Conservation (phyloP, 1,140 invertebrate genomes). For the Hydropsyche tenuis region DNA sequence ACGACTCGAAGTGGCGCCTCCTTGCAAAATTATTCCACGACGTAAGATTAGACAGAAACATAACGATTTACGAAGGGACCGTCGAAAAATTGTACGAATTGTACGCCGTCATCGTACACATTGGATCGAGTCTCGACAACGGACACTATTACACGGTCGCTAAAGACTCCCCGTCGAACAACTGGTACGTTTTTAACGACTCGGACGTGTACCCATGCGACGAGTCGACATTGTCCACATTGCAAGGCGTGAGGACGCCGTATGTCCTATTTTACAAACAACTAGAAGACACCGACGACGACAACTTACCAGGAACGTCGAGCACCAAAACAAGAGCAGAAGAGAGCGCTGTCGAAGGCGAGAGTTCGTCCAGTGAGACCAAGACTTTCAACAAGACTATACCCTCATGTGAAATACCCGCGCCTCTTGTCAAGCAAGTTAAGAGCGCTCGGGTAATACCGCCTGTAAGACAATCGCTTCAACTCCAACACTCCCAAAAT, state of each 20-base stretch:
- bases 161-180: slow-evolving; percentile 68
- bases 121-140: slow-evolving; percentile 79
- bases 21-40: slow-evolving; percentile 76
- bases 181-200: slow-evolving; percentile 86
- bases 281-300: slow-evolving; percentile 44
- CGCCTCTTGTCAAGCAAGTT: slow-evolving; percentile 2
- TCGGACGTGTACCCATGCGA: slow-evolving; percentile 69
- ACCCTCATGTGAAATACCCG: background rate
- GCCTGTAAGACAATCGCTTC: background rate
- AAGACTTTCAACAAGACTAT: background rate
- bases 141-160: slow-evolving; percentile 89
- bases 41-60: slow-evolving; percentile 68
- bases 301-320: background rate
- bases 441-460: background rate
- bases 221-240: slow-evolving; percentile 67
- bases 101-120: slow-evolving; percentile 84
- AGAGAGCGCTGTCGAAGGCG: background rate
- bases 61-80: slow-evolving; percentile 62
- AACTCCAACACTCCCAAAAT: background rate
- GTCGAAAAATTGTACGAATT: slow-evolving; percentile 69
- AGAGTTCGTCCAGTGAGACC: background rate
- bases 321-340: background rate
- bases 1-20: slow-evolving; percentile 71
- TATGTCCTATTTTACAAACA: slow-evolving; percentile 81
- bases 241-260: slow-evolving; percentile 77